phyloP scores from a whole-genome alignment of 92 coral and sea anemone genomes.

The Siderastrea siderea region DNA sequence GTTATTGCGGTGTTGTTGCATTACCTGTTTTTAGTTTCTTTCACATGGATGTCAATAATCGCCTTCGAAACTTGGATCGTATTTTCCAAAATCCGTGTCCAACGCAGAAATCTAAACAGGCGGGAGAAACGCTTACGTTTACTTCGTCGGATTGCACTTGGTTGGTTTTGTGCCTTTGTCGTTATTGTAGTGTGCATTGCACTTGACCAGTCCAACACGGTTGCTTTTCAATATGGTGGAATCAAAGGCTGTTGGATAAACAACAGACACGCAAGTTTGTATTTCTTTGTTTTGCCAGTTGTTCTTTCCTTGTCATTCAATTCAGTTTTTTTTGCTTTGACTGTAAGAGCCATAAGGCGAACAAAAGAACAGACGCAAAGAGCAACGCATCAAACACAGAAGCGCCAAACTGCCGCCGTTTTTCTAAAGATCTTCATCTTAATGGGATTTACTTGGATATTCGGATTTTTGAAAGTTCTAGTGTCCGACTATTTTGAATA shows the following conservation, averaged over 20 bases:
- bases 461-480: conserved; percentile 55
- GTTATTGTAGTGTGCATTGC: conserved; percentile 66
- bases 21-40: conserved; percentile 66
- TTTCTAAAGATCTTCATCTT: conserved; percentile 72
- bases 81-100: conserved; percentile 45
- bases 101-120: conserved; percentile 12
- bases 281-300: conserved; percentile 63
- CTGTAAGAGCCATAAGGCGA: conserved; percentile 49
- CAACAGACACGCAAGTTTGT: conserved; percentile 47
- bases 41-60: conserved; percentile 79
- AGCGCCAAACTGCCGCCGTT: conserved; percentile 33
- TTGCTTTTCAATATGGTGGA: conserved; percentile 70
- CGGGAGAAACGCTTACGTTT: conserved; percentile 4
- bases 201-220: conserved; percentile 68
- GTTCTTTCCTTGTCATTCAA: conserved; percentile 51
- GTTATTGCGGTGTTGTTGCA: conserved; percentile 71
- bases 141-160: conserved; percentile 17
- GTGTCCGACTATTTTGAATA: conserved; percentile 45
- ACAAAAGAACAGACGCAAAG: conserved; percentile 40
- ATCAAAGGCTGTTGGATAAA: conserved; percentile 74
- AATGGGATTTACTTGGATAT: conserved; percentile 83
- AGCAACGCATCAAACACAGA: conserved; percentile 3
- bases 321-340: conserved; percentile 66
- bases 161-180: conserved; percentile 73
- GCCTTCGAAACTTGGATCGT: conserved; percentile 80